phyloP scores from a whole-genome alignment of 2,113 vertebrate species.

The Rhinolophus ferrumequinum region DNA sequence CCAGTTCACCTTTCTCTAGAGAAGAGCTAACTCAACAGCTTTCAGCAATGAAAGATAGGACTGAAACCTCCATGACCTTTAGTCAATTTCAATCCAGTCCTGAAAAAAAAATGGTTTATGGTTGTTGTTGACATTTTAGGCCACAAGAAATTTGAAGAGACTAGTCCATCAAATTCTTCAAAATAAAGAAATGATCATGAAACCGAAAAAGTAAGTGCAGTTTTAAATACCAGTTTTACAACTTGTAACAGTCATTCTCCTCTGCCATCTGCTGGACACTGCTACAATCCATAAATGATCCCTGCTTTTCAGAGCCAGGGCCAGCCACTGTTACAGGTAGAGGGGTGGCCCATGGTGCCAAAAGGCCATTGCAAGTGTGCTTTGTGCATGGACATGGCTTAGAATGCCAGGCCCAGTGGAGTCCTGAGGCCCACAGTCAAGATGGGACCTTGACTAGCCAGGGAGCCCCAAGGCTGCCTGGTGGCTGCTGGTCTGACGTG shows the following conservation, averaged over 20 bases:
- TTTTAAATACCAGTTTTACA: constrained; percentile 47
- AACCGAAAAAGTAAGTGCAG: constrained; percentile 5
- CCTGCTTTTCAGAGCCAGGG: not conserved
- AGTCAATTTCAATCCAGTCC: not conserved
- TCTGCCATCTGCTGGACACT: constrained; percentile 63
- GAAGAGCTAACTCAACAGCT: not conserved
- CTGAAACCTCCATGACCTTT: not conserved
- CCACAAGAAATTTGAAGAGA: not conserved
- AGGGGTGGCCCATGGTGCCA: not conserved
- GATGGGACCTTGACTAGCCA: not conserved
- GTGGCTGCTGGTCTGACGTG: not conserved
- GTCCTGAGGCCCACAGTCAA: not conserved
- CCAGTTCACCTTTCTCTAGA: not conserved
- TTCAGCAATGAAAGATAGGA: not conserved
- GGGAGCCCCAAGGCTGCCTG: not conserved
- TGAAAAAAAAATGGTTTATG: not conserved
- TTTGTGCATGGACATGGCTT: not conserved
- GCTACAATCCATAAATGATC: not conserved
- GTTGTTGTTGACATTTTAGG: constrained; percentile 12
- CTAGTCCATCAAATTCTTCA: not conserved
- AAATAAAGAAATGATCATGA: constrained; percentile 39
- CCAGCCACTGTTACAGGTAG: not conserved
- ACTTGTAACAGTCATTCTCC: not conserved
- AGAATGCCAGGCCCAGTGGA: not conserved
- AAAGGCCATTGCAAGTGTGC: not conserved